phyloP scores from a whole-genome alignment of 1,140 invertebrate species.

The Drosophila repleta region DNA sequence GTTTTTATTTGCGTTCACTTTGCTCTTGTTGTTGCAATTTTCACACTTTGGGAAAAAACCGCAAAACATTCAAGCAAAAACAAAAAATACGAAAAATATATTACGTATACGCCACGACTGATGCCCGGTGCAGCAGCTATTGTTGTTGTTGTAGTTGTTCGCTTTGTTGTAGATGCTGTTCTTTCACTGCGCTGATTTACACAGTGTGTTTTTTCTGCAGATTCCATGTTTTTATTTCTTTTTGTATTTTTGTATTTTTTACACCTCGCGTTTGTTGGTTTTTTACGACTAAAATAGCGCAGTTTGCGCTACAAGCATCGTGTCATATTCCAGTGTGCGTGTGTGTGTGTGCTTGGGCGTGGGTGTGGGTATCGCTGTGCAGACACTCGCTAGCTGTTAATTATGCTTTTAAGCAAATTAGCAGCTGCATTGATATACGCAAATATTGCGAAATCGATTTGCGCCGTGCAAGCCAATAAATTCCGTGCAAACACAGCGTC shows the following conservation, averaged over 20 bases:
- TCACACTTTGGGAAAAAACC: constrained; percentile 33
- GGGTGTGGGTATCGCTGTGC: constrained; percentile 7
- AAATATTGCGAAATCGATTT: constrained; percentile 75
- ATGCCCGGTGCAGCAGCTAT: constrained; percentile 29
- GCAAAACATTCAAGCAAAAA: constrained; percentile 45
- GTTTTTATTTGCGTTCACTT: constrained; percentile 3
- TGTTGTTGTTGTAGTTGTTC: constrained; percentile 30
- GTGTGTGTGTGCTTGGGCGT: constrained; percentile 4
- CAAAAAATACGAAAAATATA: constrained; percentile 41
- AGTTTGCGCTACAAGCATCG: constrained; percentile 2
- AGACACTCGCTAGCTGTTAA: constrained; percentile 54
- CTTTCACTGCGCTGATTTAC: constrained; percentile 66
- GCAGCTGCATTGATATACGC: constrained; percentile 68
- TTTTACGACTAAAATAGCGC: constrained; percentile 71
- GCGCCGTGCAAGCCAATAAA: constrained; percentile 65
- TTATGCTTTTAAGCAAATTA: constrained; percentile 82
- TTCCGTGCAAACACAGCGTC: constrained; percentile 53
- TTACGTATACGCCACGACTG: constrained; percentile 62
- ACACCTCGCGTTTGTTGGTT: constrained; percentile 57
- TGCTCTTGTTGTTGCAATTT: constrained; percentile 22
- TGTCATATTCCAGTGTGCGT: background rate
- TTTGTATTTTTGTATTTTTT: constrained; percentile 37
- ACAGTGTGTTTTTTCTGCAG: constrained; percentile 48
- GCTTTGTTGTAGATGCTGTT: constrained; percentile 28
- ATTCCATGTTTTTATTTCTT: constrained; percentile 14